Evolutionary conservation across 1,140 invertebrate genomes (phyloP).

Genomic region (Microplitis demolitor): DNA sequence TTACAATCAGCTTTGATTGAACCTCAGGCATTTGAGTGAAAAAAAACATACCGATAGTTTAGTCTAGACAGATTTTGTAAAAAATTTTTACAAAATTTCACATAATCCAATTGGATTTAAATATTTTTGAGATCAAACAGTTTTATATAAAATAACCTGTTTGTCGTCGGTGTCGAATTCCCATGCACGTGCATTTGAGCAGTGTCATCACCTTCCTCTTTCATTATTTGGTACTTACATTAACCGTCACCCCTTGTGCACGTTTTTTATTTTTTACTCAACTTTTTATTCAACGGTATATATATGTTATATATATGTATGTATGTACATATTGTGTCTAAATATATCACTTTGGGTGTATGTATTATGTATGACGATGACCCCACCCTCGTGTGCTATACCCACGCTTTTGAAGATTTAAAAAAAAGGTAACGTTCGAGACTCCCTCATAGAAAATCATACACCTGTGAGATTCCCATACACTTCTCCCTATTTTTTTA

Average conservation of each 20-base stretch:
- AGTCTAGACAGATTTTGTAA: too few relatives aligned
- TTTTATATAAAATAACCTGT: neutral
- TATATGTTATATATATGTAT: neutral
- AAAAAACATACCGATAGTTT: too few relatives aligned
- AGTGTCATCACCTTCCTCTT: conserved; percentile 53
- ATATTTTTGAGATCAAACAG: too few relatives aligned
- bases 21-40: too few relatives aligned
- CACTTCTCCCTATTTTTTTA: conserved; percentile 21
- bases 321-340: conserved; percentile 52
- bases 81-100: too few relatives aligned
- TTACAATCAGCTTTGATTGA: too few relatives aligned
- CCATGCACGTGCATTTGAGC: conserved; percentile 58
- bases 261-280: neutral
- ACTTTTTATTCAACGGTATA: neutral
- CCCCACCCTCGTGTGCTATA: conserved; percentile 7
- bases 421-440: neutral
- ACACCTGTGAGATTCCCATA: conserved; percentile 62
- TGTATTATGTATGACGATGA: conserved; percentile 34
- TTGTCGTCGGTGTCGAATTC: conserved; percentile 50
- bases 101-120: too few relatives aligned
- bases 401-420: neutral
- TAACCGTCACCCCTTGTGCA: neutral
- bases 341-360: conserved; percentile 43
- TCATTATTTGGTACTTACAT: neutral
- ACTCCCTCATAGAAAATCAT: conserved; percentile 49